Conservation (phyloP, 2,113 vertebrate genomes). For the Neoarius graeffei region DNA sequence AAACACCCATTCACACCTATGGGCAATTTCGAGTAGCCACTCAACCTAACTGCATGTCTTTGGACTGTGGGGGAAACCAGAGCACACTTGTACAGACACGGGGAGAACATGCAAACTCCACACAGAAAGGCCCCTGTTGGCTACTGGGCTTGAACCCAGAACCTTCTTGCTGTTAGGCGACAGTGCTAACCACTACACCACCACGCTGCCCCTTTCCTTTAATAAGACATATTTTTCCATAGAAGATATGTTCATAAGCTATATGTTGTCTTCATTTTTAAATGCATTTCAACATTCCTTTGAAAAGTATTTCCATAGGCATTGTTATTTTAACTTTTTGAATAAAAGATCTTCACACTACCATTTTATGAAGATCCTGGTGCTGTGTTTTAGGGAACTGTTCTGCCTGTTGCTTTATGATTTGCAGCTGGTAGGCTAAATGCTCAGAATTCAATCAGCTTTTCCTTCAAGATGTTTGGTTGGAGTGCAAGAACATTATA, state of each 20-base stretch:
- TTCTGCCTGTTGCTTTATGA: background rate
- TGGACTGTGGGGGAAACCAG: too few relatives aligned
- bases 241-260: too few relatives aligned
- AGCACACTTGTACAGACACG: too few relatives aligned
- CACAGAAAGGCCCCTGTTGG: too few relatives aligned
- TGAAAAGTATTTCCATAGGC: background rate
- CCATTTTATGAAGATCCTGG: background rate
- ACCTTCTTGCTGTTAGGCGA: too few relatives aligned
- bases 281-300: background rate
- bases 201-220: background rate
- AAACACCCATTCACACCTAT: too few relatives aligned
- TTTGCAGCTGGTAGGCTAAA: background rate
- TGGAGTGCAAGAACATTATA: slow-evolving; percentile 30
- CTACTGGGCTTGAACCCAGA: too few relatives aligned
- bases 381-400: background rate
- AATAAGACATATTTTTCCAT: background rate
- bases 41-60: too few relatives aligned
- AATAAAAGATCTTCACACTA: background rate
- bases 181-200: too few relatives aligned
- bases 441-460: slow-evolving; percentile 7
- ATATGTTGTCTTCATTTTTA: background rate
- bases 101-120: too few relatives aligned
- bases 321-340: background rate
- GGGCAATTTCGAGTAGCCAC: too few relatives aligned
- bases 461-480: slow-evolving; percentile 20